A percentile compares a stretch with the other conserved stretches of the same genome.
Conservation (phyloP, 2,888 invertebrate genomes). For the Digitonthophagus gazella region DNA sequence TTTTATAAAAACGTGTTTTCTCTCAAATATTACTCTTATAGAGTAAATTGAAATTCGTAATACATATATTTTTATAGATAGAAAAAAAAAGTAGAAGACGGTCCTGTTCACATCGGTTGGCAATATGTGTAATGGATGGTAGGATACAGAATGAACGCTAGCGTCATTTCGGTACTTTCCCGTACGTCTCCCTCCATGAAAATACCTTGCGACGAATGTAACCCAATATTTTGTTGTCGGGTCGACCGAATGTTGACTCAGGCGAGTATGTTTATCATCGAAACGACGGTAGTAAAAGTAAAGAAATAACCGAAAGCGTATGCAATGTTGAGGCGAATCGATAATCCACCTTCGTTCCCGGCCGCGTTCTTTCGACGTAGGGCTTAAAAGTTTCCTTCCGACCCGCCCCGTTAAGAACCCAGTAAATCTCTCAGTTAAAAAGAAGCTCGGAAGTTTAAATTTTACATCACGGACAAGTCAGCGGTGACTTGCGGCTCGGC, state of each 20-base stretch:
- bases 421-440: constrained; percentile 9
- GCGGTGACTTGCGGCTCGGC: background rate
- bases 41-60: too few relatives aligned
- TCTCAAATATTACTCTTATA: too few relatives aligned
- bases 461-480: constrained; percentile 14
- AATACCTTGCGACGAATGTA: too few relatives aligned
- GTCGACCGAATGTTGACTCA: constrained; percentile 13
- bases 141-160: background rate
- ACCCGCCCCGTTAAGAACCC: constrained; percentile 7
- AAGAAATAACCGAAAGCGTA: background rate
- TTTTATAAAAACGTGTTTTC: too few relatives aligned
- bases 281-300: too few relatives aligned
- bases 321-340: background rate
- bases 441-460: constrained; percentile 12
- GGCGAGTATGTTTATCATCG: constrained; percentile 43
- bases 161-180: too few relatives aligned
- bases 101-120: too few relatives aligned
- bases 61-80: too few relatives aligned
- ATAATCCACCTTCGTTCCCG: background rate
- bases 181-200: too few relatives aligned
- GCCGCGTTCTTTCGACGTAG: background rate
- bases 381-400: constrained; percentile 2
- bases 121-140: too few relatives aligned
- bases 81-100: too few relatives aligned
- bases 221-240: background rate